A percentile compares a stretch with the other conserved stretches of the same genome.
Conservation (phyloP, 2,888 invertebrate genomes). For the Microctonus hyperodae region DNA sequence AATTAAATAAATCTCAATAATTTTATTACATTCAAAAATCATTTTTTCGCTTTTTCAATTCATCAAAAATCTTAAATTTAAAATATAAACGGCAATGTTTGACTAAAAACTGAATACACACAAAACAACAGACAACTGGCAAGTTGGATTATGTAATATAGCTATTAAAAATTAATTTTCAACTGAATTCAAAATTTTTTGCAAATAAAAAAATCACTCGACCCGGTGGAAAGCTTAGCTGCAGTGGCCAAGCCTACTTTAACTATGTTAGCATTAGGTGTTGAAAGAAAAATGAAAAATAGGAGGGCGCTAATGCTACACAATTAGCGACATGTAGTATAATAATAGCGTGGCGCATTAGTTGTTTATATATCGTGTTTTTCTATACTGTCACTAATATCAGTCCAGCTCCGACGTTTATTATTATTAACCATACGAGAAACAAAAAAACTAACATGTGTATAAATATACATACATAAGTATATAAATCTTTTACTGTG, state of each 20-base stretch:
- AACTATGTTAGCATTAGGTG: constrained; percentile 50
- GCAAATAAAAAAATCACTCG: background rate
- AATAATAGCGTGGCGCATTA: constrained; percentile 57
- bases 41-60: background rate
- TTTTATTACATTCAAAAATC: background rate
- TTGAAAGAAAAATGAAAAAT: constrained; percentile 35
- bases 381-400: constrained; percentile 54
- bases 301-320: constrained; percentile 54
- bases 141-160: no score
- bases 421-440: constrained; percentile 7
- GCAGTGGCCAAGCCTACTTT: constrained; percentile 53
- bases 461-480: no score
- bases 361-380: constrained; percentile 61
- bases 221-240: constrained; percentile 38
- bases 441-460: no score
- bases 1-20: background rate
- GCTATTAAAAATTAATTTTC: no score
- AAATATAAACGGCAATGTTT: background rate
- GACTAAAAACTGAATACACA: background rate
- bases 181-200: background rate
- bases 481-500: constrained; percentile 16
- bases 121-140: no score
- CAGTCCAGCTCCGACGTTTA: constrained; percentile 44
- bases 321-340: constrained; percentile 54
- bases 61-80: background rate